These are phyloP conservation scores for Dorcus parallelipipedus DNA, from an alignment of 2,888 invertebrate species.

Conservation along the genomic window DNA sequence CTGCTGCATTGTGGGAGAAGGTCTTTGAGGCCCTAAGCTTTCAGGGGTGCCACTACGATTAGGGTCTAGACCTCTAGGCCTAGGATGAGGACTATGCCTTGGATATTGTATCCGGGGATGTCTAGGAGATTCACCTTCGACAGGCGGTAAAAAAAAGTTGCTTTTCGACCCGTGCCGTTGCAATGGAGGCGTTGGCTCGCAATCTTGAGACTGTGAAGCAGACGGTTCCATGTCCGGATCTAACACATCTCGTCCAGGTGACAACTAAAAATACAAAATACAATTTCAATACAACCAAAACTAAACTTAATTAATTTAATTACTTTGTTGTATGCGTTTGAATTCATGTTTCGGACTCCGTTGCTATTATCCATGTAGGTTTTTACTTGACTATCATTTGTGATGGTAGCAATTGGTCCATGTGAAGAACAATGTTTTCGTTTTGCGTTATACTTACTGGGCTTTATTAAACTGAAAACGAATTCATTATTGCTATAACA, in stretches of 20 bases:
- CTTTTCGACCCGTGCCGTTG: conserved; percentile 83
- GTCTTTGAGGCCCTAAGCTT: conserved; percentile 51
- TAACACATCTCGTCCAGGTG: conserved; percentile 77
- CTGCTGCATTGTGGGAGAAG: conserved; percentile 86
- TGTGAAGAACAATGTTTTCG: conserved; percentile 53
- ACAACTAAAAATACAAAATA: conserved; percentile 56
- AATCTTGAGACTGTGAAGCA: conserved; percentile 88
- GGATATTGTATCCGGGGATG: conserved; percentile 56
- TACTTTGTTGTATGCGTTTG: conserved; percentile 92
- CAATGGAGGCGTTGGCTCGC: conserved; percentile 84
- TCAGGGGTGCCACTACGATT: conserved; percentile 47
- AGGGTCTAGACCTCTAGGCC: conserved; percentile 64
- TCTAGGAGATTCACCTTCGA: conserved; percentile 56
- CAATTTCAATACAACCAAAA: not conserved
- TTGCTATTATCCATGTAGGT: conserved; percentile 93
- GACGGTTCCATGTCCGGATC: conserved; percentile 87
- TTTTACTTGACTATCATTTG: conserved; percentile 85
- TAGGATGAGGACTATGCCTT: conserved; percentile 77
- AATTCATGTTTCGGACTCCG: conserved; percentile 72
- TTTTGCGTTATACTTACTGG: conserved; percentile 65
- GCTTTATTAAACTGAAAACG: conserved; percentile 58
- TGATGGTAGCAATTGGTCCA: conserved; percentile 50
- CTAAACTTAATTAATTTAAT: conserved; percentile 34
- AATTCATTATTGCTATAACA: not conserved
- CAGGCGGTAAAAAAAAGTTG: conserved; percentile 81